Evolutionary conservation across 2,797 vertebrate species (phyloP).

Genomic region (Spinus olivaceus): DNA sequence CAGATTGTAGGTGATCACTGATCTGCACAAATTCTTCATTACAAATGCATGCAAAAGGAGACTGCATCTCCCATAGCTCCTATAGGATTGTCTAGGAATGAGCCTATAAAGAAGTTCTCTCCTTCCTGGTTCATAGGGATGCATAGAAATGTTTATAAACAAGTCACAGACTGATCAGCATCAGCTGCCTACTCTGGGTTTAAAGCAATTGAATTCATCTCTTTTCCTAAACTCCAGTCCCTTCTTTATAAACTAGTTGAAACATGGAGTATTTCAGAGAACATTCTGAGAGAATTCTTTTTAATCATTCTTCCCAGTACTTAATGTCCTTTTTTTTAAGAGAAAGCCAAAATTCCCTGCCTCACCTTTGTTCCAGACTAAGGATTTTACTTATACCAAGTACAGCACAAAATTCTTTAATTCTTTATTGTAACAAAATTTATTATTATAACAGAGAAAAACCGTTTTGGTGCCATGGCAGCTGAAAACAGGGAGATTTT

Average conservation of each 20-base stretch:
- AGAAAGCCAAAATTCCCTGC: neutral
- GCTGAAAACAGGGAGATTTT: neutral
- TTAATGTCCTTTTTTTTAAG: neutral
- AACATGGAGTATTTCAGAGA: neutral
- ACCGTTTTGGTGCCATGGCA: neutral
- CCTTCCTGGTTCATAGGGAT: neutral
- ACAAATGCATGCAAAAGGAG: neutral
- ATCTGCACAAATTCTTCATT: neutral
- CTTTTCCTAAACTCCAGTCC: neutral
- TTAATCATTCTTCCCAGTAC: neutral
- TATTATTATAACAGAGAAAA: neutral
- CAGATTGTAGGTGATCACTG: neutral
- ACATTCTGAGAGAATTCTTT: neutral
- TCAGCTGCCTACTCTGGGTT: neutral
- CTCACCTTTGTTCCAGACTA: neutral
- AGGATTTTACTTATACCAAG: neutral
- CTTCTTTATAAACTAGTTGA: neutral
- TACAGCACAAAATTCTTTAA: neutral
- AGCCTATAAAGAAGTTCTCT: neutral
- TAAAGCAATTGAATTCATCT: neutral
- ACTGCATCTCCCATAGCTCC: neutral
- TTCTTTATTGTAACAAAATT: neutral
- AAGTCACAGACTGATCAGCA: neutral
- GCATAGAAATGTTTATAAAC: neutral
- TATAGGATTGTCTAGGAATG: neutral